Conservation (phyloP, 2,888 invertebrate species). For the Heliconius erato region DNA sequence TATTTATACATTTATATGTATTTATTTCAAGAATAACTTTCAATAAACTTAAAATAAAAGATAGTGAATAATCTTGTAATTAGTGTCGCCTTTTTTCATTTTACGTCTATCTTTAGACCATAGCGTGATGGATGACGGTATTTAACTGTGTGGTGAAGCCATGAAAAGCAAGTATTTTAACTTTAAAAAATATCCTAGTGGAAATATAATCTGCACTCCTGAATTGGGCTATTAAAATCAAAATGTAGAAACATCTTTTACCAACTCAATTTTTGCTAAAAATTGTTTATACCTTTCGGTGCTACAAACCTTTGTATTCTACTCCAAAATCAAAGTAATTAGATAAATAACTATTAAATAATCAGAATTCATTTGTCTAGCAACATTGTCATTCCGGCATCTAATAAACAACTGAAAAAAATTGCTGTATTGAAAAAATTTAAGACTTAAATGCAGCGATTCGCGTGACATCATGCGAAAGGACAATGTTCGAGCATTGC, state of each 20-base stretch:
- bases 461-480: constrained; percentile 40
- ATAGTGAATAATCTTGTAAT: too few species aligned
- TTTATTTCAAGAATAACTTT: not conserved
- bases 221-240: too few species aligned
- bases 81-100: not conserved
- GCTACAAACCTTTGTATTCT: not conserved
- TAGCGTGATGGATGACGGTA: not conserved
- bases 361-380: not conserved
- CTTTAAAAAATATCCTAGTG: not conserved
- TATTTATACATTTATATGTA: too few species aligned
- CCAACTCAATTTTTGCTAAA: too few species aligned
- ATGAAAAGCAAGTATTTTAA: not conserved
- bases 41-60: not conserved
- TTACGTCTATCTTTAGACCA: not conserved
- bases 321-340: not conserved
- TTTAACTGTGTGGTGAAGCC: not conserved
- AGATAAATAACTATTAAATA: not conserved
- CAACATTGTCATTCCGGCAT: constrained; percentile 15
- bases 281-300: not conserved
- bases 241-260: too few species aligned
- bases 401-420: constrained; percentile 21
- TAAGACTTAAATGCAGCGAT: constrained; percentile 34
- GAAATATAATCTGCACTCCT: too few species aligned
- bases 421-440: not conserved
- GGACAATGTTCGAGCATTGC: constrained; percentile 40